Evolutionary conservation across 2,888 invertebrate species (phyloP).

Genomic region (Sinopyrophorus schimmeli): DNA sequence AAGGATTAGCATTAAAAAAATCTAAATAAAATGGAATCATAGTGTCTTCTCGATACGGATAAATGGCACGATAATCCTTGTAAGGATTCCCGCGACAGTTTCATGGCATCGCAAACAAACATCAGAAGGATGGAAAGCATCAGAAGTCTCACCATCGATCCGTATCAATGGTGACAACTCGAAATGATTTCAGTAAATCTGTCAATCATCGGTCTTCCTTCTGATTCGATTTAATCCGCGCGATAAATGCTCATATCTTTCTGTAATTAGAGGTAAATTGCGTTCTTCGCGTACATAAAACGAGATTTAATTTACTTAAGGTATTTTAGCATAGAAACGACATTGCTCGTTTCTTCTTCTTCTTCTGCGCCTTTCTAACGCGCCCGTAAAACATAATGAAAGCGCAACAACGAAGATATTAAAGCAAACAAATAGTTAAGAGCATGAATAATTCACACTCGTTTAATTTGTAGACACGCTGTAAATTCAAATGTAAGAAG

Average conservation of each 20-base stretch:
- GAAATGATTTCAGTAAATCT: slow-evolving; percentile 21
- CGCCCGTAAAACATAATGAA: not conserved
- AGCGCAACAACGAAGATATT: not conserved
- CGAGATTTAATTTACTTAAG: no score
- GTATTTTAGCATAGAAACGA: no score
- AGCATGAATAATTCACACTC: slow-evolving; percentile 4
- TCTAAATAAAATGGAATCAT: slow-evolving; percentile 7
- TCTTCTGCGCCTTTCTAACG: not conserved
- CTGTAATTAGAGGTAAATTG: no score
- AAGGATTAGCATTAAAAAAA: slow-evolving; percentile 11
- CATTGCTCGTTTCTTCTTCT: not conserved
- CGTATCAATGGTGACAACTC: slow-evolving; percentile 14
- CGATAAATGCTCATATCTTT: no score
- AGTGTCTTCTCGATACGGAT: slow-evolving; percentile 16
- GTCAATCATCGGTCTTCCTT: no score
- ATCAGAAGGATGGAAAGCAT: slow-evolving; percentile 4
- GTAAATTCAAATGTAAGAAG: slow-evolving; percentile 11
- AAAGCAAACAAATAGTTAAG: not conserved
- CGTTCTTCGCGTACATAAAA: no score
- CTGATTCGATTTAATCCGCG: no score
- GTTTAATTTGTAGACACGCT: slow-evolving; percentile 1
- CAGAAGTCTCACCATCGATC: slow-evolving; percentile 13
- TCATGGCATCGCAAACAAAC: slow-evolving; percentile 15
- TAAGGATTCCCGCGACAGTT: slow-evolving; percentile 18
- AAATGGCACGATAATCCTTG: slow-evolving; percentile 21